A percentile compares a stretch with the other conserved stretches of the same genome.
Conservation (phyloP, 2,113 vertebrate genomes). For the Lamprotornis superbus region DNA sequence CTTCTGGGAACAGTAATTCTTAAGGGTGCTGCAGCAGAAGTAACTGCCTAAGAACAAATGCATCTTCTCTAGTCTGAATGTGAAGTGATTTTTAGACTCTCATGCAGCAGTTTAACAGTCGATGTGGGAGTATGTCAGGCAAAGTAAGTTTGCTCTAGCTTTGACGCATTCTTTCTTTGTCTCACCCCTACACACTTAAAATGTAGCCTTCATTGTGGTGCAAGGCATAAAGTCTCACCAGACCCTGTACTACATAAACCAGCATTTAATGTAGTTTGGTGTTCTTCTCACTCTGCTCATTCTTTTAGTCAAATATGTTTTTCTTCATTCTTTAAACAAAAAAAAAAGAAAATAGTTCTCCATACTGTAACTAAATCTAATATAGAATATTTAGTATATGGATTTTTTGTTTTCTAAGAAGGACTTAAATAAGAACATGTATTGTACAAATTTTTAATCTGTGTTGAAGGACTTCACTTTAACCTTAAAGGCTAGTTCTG, state of each 20-base stretch:
- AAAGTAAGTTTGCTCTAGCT: not conserved
- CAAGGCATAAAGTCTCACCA: not conserved
- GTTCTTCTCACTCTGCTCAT: not conserved
- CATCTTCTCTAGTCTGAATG: not conserved
- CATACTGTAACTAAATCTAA: not conserved
- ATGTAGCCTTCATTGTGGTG: not conserved
- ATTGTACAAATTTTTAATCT: not conserved
- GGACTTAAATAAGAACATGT: not conserved
- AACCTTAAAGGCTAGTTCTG: not conserved
- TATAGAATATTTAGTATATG: not conserved
- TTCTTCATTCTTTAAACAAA: not conserved
- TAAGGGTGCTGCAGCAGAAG: not conserved
- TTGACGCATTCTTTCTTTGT: not conserved
- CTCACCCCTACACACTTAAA: not conserved
- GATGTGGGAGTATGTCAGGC: not conserved
- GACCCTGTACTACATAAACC: not conserved
- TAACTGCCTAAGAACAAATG: not conserved
- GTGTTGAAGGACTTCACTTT: not conserved
- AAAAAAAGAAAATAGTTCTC: not conserved
- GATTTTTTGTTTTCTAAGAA: not conserved
- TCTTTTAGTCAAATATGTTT: not conserved
- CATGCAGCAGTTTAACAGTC: not conserved
- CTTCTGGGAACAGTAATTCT: not conserved
- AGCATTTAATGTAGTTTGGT: not conserved
- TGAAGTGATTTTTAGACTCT: conserved; percentile 9